Conservation (phyloP, 2,888 invertebrate genomes). For the Zhengitettix transpicula region DNA sequence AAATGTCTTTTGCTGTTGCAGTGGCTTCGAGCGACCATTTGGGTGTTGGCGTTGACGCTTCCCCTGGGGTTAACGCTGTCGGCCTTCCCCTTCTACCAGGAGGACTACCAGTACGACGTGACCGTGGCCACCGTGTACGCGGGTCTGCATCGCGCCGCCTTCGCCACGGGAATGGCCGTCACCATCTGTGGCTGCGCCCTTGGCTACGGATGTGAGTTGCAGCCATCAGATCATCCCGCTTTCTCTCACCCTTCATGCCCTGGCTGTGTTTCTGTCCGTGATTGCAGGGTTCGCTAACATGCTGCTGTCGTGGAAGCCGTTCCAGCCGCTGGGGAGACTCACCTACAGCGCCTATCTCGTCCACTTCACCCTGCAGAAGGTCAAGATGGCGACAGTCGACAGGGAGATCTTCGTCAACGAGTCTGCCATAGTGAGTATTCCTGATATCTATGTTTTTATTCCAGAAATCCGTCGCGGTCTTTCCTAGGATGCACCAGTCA, state of each 20-base stretch:
- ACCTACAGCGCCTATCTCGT: slow-evolving; percentile 2
- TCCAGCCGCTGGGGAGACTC: slow-evolving; percentile 1
- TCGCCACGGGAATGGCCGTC: neutral
- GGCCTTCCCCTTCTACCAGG: neutral
- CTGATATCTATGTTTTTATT: neutral
- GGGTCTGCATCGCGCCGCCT: neutral
- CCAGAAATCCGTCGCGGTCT: no score
- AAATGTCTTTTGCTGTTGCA: neutral
- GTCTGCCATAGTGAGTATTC: neutral
- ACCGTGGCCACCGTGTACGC: neutral
- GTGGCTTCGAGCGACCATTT: neutral
- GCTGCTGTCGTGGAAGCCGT: slow-evolving; percentile 1
- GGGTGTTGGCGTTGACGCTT: neutral
- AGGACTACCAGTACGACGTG: neutral
- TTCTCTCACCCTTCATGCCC: neutral
- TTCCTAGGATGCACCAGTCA: no score
- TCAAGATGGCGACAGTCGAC: neutral
- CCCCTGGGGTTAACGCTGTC: neutral
- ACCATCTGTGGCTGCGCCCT: neutral
- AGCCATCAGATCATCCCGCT: no score
- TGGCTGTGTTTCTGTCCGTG: neutral
- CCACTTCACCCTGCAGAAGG: slow-evolving; percentile 1
- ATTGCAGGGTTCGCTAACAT: neutral
- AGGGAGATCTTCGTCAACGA: neutral
- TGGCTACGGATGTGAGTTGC: neutral